Base-by-base conservation (phyloP, 2,888 invertebrate genomes). In the Hofmannophila pseudospretella region DNA sequence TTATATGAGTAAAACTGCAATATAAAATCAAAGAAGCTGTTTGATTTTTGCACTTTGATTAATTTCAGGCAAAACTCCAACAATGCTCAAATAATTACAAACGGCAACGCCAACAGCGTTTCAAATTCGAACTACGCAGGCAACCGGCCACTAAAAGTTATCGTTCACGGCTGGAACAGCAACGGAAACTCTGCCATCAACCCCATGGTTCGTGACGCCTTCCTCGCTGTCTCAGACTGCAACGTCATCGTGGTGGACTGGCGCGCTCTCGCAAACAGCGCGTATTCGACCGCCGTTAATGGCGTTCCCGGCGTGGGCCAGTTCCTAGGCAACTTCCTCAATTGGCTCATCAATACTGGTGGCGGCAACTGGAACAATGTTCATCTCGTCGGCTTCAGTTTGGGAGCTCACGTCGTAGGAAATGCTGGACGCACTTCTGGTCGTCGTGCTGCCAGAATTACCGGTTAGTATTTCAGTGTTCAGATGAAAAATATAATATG, bases 161-260 rank as follows among this genome's bases (percentile, higher is more conserved):
- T 80, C 26, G 68, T 71, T 8, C 81, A 81, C 39, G 80, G 81
- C 12, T 80, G 77, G 78, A 71, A 68, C 46, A 66, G 63, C 45
- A 54, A 71, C 23, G 74, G 73, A 25, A 58, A 62, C 40, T 54
- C 67, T 4, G 47, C 29, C 0, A 51, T 75, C 42, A 78, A 74
- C 42, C 52, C 58, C 0, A 33, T 44, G 2, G 53, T 78, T 34
- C 69, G 55, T 4, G 44, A 59, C 9, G 75, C 79, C 8, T 71
- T 71, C 51, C 60, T 82, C 4, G 63, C 57, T 1, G 57, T 50
- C 1, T 58, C 55, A 10, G 79, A 87, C 32, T 54, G 51, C 10
- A 85, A 85, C 38, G 75, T 85, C 0, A 77, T 85, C 9, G 73
- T 82, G 1, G 65, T 86, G 0, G 86, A 86, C 50, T 86, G 86